Conservation (phyloP, 2,888 invertebrate species). For the Alloscopus bannaensis region DNA sequence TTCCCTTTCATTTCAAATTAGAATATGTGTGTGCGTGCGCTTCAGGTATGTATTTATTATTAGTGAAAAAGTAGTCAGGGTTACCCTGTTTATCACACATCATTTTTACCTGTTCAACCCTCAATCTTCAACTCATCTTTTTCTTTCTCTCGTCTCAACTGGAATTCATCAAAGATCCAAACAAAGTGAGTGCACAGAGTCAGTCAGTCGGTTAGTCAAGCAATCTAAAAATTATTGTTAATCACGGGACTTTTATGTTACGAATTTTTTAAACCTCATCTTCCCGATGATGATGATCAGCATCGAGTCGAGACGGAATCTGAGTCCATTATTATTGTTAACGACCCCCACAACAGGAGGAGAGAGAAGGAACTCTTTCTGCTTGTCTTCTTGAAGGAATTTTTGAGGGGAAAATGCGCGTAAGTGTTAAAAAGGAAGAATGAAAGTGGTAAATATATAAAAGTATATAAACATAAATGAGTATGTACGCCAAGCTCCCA, state of each 20-base stretch:
- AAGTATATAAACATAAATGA: neutral
- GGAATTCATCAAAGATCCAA: slow-evolving; percentile 55
- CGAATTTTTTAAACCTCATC: slow-evolving; percentile 40
- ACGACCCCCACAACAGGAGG: slow-evolving; percentile 46
- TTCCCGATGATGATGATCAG: slow-evolving; percentile 39
- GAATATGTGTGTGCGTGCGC: too few species aligned
- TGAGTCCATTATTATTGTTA: slow-evolving; percentile 57
- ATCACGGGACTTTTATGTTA: slow-evolving; percentile 57
- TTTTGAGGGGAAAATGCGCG: slow-evolving; percentile 35
- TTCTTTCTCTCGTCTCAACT: too few species aligned
- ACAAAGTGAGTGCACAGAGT: slow-evolving; percentile 12
- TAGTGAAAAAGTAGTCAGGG: too few species aligned
- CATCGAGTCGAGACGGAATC: slow-evolving; percentile 61
- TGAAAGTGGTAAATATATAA: neutral
- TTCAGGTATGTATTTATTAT: slow-evolving; percentile 36
- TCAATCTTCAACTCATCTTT: slow-evolving; percentile 34
- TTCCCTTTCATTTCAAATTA: slow-evolving; percentile 43
- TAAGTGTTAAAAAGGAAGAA: neutral
- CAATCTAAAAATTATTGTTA: slow-evolving; percentile 65
- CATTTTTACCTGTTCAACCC: slow-evolving; percentile 42
- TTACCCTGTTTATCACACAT: slow-evolving; percentile 59
- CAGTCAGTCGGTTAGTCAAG: slow-evolving; percentile 59
- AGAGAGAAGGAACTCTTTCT: slow-evolving; percentile 12
- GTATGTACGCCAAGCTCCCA: neutral
- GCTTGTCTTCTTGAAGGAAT: slow-evolving; percentile 44